Conservation (phyloP, 2,113 vertebrate genomes). For the Colius striatus region DNA sequence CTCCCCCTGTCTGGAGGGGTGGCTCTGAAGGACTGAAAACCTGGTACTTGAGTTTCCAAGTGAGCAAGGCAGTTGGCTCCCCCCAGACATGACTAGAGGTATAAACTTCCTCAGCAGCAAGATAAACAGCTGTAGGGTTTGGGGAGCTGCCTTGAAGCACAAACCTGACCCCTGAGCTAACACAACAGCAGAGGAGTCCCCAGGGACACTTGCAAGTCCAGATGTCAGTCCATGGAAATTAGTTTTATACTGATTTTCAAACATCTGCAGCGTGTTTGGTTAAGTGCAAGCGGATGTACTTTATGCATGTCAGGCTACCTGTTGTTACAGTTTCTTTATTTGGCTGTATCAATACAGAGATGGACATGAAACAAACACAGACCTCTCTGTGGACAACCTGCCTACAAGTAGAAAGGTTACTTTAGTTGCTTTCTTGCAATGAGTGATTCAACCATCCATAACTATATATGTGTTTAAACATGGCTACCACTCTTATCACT, state of each 20-base stretch:
- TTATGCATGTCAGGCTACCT: not conserved
- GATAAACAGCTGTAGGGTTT: not conserved
- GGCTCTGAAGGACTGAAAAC: not conserved
- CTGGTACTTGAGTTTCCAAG: not conserved
- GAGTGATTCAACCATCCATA: not conserved
- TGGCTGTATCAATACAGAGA: not conserved
- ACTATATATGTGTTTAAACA: not conserved
- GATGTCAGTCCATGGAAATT: not conserved
- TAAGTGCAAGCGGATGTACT: not conserved
- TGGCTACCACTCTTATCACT: not conserved
- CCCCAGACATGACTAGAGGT: not conserved
- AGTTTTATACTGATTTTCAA: slow-evolving; percentile 7
- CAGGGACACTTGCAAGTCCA: not conserved
- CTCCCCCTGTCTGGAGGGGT: not conserved
- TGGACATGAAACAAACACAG: not conserved
- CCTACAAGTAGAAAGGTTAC: not conserved
- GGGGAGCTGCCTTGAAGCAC: not conserved
- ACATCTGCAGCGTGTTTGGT: not conserved
- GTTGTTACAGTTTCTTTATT: not conserved
- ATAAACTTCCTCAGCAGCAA: not conserved
- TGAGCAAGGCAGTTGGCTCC: not conserved
- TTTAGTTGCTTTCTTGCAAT: not conserved
- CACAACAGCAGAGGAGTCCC: not conserved
- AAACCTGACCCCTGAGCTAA: not conserved
- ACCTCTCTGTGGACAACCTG: not conserved